A percentile compares a stretch with the other conserved stretches of the same genome.
Evolutionary conservation across 2,888 invertebrate species (phyloP).

Genomic region (Drosophila glabriapex): DNA sequence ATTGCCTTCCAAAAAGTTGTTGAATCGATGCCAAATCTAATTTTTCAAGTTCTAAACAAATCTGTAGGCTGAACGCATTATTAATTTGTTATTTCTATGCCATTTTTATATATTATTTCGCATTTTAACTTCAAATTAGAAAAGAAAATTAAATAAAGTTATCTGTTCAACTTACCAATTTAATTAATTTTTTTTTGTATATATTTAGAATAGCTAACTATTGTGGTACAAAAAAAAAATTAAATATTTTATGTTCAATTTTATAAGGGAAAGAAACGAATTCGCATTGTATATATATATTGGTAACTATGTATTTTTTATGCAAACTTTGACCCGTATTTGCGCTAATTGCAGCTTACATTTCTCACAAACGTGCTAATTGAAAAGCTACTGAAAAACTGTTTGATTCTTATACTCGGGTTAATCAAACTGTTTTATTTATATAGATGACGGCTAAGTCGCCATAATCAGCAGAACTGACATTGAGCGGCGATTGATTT

Average conservation of each 20-base stretch:
- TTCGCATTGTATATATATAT: background rate
- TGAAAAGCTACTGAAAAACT: background rate
- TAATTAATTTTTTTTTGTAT: background rate
- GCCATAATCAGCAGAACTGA: background rate
- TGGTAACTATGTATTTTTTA: background rate
- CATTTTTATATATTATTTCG: background rate
- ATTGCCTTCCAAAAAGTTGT: no score
- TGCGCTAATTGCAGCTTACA: background rate
- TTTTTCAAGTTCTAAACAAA: no score
- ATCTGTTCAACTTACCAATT: background rate
- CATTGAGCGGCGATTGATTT: background rate
- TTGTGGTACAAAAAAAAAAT: background rate
- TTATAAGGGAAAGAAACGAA: background rate
- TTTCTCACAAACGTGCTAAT: background rate
- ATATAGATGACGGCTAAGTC: background rate
- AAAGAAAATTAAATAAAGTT: background rate
- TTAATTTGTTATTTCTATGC: no score
- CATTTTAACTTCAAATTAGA: background rate
- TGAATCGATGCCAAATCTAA: no score
- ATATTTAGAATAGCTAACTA: background rate
- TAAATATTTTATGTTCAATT: background rate
- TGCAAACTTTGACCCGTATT: background rate
- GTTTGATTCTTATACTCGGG: background rate
- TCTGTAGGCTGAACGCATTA: no score
- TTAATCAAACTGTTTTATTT: background rate